Percentiles rank a stretch among this genome's conserved stretches.
These are phyloP conservation scores for Paratilapia polleni DNA, from an alignment of 2,113 vertebrate species.

Conservation along the genomic window DNA sequence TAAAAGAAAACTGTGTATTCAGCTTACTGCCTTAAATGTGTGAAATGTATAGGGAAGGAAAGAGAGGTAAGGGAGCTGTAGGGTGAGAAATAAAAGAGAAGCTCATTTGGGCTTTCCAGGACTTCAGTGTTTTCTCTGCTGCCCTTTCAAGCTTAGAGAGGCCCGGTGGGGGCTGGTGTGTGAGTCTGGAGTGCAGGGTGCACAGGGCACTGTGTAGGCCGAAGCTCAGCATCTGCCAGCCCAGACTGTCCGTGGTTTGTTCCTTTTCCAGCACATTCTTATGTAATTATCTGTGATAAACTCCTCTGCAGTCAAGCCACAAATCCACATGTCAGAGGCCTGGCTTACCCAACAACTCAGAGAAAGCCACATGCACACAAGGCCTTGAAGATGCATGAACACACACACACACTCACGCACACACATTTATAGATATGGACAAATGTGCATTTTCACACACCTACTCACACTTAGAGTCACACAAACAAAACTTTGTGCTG, in stretches of 20 bases:
- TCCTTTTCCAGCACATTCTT: slow-evolving; percentile 76
- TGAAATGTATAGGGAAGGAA: slow-evolving; percentile 22
- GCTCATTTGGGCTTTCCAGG: slow-evolving; percentile 42
- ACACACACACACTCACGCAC: background rate
- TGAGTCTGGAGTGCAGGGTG: slow-evolving; percentile 58
- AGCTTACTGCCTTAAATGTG: slow-evolving; percentile 6
- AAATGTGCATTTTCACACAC: slow-evolving; percentile 42
- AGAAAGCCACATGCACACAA: slow-evolving; percentile 54
- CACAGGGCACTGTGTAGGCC: slow-evolving; percentile 60
- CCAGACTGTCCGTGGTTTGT: slow-evolving; percentile 69
- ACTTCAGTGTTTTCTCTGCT: slow-evolving; percentile 55
- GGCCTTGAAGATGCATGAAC: slow-evolving; percentile 39
- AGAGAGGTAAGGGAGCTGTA: slow-evolving; percentile 21
- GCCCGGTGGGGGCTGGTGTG: slow-evolving; percentile 57
- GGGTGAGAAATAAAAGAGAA: slow-evolving; percentile 49
- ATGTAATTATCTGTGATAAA: slow-evolving; percentile 78
- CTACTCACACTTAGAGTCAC: slow-evolving; percentile 44
- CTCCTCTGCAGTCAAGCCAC: slow-evolving; percentile 74
- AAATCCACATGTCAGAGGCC: slow-evolving; percentile 73
- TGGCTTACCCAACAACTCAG: slow-evolving; percentile 65
- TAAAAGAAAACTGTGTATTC: background rate
- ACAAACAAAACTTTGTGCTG: slow-evolving; percentile 69
- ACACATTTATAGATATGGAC: slow-evolving; percentile 23
- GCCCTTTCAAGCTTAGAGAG: slow-evolving; percentile 61
- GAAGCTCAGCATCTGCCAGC: slow-evolving; percentile 70